Evolutionary conservation across 2,888 invertebrate species (phyloP), one percentile per base, ranked within the genome.

Genomic region (Argynnis bischoffii): DNA sequence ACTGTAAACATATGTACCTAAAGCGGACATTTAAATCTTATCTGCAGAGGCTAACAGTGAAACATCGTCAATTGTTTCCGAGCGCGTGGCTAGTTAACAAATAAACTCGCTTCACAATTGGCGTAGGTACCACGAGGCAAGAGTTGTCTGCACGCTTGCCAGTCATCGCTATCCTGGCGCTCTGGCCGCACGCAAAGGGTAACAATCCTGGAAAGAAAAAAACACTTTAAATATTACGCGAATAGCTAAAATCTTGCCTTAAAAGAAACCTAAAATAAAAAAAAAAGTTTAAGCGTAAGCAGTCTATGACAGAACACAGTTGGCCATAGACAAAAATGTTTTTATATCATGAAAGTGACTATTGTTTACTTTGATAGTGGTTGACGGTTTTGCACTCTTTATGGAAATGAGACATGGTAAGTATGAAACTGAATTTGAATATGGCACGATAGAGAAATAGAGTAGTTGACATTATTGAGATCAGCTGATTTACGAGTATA

Each of bases 31-130:
- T 81, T 84, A 87, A 89, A 86, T 89, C 88, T 89, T 89, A 90
- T 88, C 87, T 88, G 79, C 81, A 78, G 79, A 83, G 81, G 80
- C 82, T 79, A 81, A 82, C 85, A 84, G 83, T 85, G 85, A 84
- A 70, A 84, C 82, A 84, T 83, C 81, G 82, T 84, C 89, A 90
- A 90, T 91, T 92, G 90, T 90, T 91, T 91, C 90, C 85, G 87
- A 89, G 83, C 90, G 90, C 90, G 89, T 90, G 92, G 88, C 87
- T 84, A 85, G 90, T 91, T 89, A 90, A 86, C 87, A 87, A 90
- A 90, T 91, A 90, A 90, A 89, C 86, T 86, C 87, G 77, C 81
- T 84, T 83, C 80, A 90, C 92, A 92, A 92, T 92, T 92, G 91
- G 86, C 81, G 81, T 88, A 89, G 86, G 88, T 90, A 89, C 83